Evolutionary conservation across 2,888 invertebrate species (phyloP).

Genomic region (Phytoseiulus persimilis): DNA sequence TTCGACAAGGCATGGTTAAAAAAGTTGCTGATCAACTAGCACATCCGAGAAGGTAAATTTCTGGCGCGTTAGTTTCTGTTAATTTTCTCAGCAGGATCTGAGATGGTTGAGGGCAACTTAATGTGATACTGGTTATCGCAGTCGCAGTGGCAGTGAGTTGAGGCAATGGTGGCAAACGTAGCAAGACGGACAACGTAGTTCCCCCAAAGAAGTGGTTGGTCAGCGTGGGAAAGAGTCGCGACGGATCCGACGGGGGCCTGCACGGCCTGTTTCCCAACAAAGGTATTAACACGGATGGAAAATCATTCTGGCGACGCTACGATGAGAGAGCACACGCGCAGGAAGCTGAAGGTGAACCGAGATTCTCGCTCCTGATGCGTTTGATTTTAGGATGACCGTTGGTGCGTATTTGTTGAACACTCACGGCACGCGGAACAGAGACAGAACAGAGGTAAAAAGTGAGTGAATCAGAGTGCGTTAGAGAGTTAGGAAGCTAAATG

Average conservation of each 20-base stretch:
- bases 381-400: neutral
- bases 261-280: neutral
- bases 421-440: neutral
- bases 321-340: neutral
- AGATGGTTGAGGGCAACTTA: neutral
- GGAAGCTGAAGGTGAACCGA: neutral
- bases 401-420: neutral
- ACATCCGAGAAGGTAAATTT: neutral
- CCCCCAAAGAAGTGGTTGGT: neutral
- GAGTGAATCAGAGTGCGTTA: neutral
- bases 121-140: neutral
- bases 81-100: neutral
- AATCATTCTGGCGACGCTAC: neutral
- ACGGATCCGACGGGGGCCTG: no score
- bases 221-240: neutral
- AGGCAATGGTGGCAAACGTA: neutral
- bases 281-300: neutral
- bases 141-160: neutral
- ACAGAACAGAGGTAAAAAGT: neutral
- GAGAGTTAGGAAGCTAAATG: neutral
- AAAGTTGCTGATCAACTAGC: neutral
- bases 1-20: neutral
- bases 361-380: neutral
- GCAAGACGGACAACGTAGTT: neutral
- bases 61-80: neutral